Conservation (phyloP, 2,113 vertebrate genomes). For the Gymnogyps californianus region DNA sequence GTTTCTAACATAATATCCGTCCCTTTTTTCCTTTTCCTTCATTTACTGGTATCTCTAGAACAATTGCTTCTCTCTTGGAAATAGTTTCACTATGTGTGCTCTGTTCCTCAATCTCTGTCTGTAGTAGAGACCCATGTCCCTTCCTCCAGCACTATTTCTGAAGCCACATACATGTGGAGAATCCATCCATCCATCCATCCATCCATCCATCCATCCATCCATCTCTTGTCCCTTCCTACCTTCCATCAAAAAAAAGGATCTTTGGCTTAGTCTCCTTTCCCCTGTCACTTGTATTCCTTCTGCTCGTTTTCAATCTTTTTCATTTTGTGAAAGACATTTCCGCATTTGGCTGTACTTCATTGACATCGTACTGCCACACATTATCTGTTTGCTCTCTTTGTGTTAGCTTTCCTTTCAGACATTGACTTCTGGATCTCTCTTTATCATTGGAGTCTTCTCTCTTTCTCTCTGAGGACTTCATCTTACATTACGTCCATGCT, state of each 20-base stretch:
- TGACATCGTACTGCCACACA: background rate
- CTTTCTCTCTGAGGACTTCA: background rate
- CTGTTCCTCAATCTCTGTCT: background rate
- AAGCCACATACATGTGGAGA: background rate
- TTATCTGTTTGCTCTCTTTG: background rate
- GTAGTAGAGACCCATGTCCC: background rate
- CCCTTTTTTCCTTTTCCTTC: background rate
- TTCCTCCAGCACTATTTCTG: background rate
- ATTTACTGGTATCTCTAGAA: background rate
- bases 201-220: no score
- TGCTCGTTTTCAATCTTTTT: background rate
- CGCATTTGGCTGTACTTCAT: background rate
- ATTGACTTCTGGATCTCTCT: background rate
- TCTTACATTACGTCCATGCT: background rate
- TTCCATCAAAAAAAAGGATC: background rate
- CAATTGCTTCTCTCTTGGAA: background rate
- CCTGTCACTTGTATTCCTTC: background rate
- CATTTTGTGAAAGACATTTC: background rate
- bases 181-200: no score
- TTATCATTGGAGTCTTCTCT: background rate
- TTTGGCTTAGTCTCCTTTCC: background rate
- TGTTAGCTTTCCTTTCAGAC: background rate
- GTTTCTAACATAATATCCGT: background rate
- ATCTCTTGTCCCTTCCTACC: background rate
- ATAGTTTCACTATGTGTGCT: background rate